Conservation (phyloP, 2,888 invertebrate species). For the Pristionchus mayeri region DNA sequence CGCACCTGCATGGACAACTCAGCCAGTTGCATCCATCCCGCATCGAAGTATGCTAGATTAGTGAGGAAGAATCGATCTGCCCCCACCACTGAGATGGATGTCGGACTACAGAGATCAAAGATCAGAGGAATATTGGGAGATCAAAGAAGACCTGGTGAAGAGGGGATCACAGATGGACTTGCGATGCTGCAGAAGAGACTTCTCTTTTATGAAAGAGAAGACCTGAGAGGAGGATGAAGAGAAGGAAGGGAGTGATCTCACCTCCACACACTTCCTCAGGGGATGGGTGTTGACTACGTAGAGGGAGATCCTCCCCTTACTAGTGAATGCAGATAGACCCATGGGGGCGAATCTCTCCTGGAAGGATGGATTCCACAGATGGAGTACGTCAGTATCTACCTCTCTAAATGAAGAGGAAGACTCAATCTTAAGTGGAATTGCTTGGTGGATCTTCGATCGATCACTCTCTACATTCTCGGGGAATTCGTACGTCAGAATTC, state of each 20-base stretch:
- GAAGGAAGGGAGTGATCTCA: background rate
- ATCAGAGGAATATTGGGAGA: background rate
- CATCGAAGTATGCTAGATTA: constrained; percentile 63
- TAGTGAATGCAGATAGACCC: constrained; percentile 59
- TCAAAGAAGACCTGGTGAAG: constrained; percentile 54
- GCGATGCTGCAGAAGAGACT: constrained; percentile 58
- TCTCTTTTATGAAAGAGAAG: constrained; percentile 63
- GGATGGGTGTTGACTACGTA: constrained; percentile 66
- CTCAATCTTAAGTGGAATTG: constrained; percentile 32
- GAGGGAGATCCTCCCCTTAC: constrained; percentile 62
- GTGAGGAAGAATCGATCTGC: constrained; percentile 71
- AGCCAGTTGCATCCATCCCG: constrained; percentile 54
- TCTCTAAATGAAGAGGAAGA: background rate
- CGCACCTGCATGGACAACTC: constrained; percentile 61
- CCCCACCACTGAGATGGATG: constrained; percentile 67
- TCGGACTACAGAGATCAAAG: constrained; percentile 56
- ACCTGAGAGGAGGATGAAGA: constrained; percentile 51
- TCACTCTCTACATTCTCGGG: background rate
- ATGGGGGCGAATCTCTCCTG: constrained; percentile 64
- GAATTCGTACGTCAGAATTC: constrained; percentile 41
- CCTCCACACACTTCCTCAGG: constrained; percentile 56
- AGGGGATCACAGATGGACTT: constrained; percentile 62
- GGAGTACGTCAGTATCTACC: background rate
- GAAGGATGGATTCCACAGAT: constrained; percentile 16
- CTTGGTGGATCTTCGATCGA: constrained; percentile 8